Evolutionary conservation across 2,113 vertebrate species (phyloP), one percentile per base, ranked within the genome.

Genomic region (Puffinus mauretanicus): DNA sequence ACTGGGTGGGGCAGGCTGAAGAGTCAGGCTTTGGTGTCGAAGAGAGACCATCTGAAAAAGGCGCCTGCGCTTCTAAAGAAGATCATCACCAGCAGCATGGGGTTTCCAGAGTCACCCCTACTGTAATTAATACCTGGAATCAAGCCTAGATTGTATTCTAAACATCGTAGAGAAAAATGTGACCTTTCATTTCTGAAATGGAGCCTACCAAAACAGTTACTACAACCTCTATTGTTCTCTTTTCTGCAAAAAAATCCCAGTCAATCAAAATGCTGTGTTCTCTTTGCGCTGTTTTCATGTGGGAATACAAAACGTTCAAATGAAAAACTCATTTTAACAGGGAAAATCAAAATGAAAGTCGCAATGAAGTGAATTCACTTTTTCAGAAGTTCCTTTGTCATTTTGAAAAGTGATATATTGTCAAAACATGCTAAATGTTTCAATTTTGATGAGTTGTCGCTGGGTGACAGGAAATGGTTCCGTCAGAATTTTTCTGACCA

Each of bases 311-410:
- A 71, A n/a, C 1, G 0, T 49, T 90, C 42, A 69, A 38, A 61
- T 9, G 5, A 81, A 44, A 44, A 24, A 9, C 36, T 52, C 7
- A 3, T 42, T 76, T 80, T 62, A 52, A 8, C 16, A 10, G 62
- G 78, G 19, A 71, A 16, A 36, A 80, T 83, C 16, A 34, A 61
- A 90, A 20, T 34, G 78, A 30, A 87, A 86, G 67, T 57, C 19
- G 0, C 34, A 52, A 4, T 27, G 36, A 46, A 84, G 57, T 32
- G 71, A 40, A 49, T 75, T 75, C 40, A 17, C 61, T 83, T 70
- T 20, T 76, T 87, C 67, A 57, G 32, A 94, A 92, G 69, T 90
- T 55, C 52, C 79, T 66, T 52, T 92, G 86, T 92, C 78, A 47
- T 76, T 76, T 80, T 0, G 1, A 14, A 8, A 83, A 94, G 76